Base-by-base conservation (phyloP, 2,888 invertebrate species). In the Cheilosia vernalis region DNA sequence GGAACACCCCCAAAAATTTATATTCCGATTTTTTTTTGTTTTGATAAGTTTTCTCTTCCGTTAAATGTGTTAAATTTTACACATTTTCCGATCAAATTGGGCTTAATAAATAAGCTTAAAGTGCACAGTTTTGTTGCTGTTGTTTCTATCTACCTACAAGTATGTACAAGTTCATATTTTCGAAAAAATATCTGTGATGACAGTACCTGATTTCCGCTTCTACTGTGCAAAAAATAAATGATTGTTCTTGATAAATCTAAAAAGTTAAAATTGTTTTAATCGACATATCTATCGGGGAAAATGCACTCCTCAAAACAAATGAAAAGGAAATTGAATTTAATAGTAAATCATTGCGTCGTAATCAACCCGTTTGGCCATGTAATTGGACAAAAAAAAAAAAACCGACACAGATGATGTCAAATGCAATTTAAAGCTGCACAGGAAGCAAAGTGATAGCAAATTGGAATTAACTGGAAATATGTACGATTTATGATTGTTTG, bases 21-120 rank as follows among this genome's bases (percentile, higher is more conserved):
- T 72, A 64, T 72, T 79, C 63, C 63, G 33, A 42, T 60, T 79
- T 72, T 77, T 79, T 79, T 79, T 79, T 79, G 79, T 79, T 79
- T 79, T 79, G 79, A 79, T 72, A 72, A 72, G 64, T 79, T 76
- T 79, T 78, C 72, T 66, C 51, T 44, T 79, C 79, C 64, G 60
- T 63, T 40, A 30, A 78, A 56, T 78, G 63, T 27, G 19, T 30
- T 27, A 42, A 7, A 63, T 49, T 51, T 72, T 64, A 49, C 17
- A n/a, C 21, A 13, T 56, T 53, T 49, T 30, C 27, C 47, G 15
- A n/a, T 5, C 15, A 17, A 27, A 37, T 27, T 4, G 24, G 15
- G 40, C 15, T 24, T 44, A 17, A 10, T 15, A 70, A 49, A 33
- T 55, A 53, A 51, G 19, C 10, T 27, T 42, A 42, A 77, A 69